Base-by-base conservation (phyloP, 2,888 invertebrate genomes). In the Pammene aurita region DNA sequence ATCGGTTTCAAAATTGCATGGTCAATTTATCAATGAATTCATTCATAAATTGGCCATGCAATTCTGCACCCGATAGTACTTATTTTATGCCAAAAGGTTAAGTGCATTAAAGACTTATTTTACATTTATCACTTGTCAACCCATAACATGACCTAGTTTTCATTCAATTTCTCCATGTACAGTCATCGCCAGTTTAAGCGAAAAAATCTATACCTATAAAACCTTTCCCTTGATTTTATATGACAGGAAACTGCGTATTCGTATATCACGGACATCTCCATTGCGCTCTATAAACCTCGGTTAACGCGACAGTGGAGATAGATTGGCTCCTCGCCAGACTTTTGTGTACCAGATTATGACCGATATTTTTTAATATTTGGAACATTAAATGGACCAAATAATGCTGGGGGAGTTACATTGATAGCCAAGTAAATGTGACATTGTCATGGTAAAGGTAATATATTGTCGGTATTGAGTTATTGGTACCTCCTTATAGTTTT, bases 291-390 rank as follows among this genome's bases (percentile, higher is more conserved):
- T 62, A 62, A 62, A 62, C 48, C 18, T 5, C 62, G 41, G 62
- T 62, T 62, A 62, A 52, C n/a, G 50, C 62, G 62, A 62, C 41
- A 62, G 62, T n/a, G 62, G 50, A 50, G 61, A 62, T 52, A 62
- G 62, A 62, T 62, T 62, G 62, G 62, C 62, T 38, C 18, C 7
- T 7, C n/a, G 62, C 62, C 62, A 62, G 41, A 41, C 62, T 52
- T 62, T 62, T 62, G 50, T 62, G 48, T 50, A 62, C 18, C 41
- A 41, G 41, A 62, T 62, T 52, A 62, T 62, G 41, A 52, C 18
- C 41, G 50, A 62, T 62, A 62, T 62, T 62, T 62, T 62, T 41
- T 18, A 62, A 62, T 62, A 52, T 62, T 62, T 62, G 50, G 50
- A 14, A 50, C 62, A 62, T 62, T 62, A 52, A 48, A 62, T 26